Conservation (phyloP, 1,140 invertebrate genomes). For the Drosophila murphyi region DNA sequence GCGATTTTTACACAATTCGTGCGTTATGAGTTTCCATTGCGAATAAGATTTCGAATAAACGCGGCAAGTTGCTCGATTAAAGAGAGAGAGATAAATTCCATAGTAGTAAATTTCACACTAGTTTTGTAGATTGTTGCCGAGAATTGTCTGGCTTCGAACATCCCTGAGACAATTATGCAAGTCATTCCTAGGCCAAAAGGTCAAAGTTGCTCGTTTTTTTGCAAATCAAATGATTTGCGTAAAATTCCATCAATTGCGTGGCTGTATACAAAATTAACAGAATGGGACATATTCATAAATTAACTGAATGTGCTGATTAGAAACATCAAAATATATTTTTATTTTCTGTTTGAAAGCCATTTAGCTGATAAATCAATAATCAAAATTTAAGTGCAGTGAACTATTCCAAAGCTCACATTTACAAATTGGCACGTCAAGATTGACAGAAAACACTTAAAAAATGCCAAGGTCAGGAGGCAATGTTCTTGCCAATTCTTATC, state of each 20-base stretch:
- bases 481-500: conserved; percentile 28
- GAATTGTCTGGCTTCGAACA: background rate
- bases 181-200: conserved; percentile 35
- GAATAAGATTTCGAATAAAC: conserved; percentile 19
- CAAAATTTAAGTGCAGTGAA: conserved; percentile 15
- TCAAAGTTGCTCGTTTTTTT: conserved; percentile 37
- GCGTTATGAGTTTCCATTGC: conserved; percentile 53
- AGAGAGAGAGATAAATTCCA: conserved; percentile 36
- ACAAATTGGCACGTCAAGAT: conserved; percentile 11
- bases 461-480: background rate
- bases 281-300: background rate
- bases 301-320: conserved; percentile 22
- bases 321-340: conserved; percentile 17
- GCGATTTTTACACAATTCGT: conserved; percentile 71
- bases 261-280: conserved; percentile 15
- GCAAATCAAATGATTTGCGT: conserved; percentile 58
- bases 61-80: conserved; percentile 5
- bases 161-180: conserved; percentile 36
- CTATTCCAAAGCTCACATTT: conserved; percentile 24
- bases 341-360: conserved; percentile 26
- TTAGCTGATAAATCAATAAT: conserved; percentile 24
- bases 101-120: conserved; percentile 1
- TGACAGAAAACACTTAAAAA: conserved; percentile 25
- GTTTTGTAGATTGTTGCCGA: conserved; percentile 3
- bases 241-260: conserved; percentile 10